Percentiles rank a stretch among this genome's conserved stretches.
phyloP scores from a whole-genome alignment of 2,113 vertebrate species.

The Oxyruncus cristatus region DNA sequence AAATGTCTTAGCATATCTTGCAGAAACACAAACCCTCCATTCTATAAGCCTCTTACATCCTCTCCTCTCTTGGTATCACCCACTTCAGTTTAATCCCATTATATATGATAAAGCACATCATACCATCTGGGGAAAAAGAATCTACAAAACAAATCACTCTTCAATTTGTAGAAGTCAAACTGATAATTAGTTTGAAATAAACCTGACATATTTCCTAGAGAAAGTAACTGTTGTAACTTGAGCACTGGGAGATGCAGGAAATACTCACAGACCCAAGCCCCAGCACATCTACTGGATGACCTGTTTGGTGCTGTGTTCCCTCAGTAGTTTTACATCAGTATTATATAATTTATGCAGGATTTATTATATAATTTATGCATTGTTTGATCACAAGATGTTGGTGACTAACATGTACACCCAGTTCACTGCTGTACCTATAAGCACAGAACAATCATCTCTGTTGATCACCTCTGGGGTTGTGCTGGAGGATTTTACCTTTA shows the following conservation, averaged over 20 bases:
- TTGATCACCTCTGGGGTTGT: background rate
- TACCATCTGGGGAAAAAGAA: background rate
- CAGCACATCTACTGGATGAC: background rate
- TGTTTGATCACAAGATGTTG: background rate
- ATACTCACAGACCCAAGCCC: background rate
- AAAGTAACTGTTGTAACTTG: background rate
- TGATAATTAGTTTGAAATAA: background rate
- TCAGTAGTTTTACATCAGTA: background rate
- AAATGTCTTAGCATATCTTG: background rate
- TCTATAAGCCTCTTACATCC: background rate
- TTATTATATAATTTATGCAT: background rate
- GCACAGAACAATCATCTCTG: accelerated
- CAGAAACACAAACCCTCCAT: background rate
- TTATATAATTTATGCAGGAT: background rate
- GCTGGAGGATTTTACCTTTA: background rate
- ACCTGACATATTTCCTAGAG: background rate
- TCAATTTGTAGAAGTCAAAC: background rate
- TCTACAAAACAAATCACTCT: background rate
- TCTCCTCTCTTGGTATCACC: background rate
- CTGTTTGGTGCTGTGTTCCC: background rate
- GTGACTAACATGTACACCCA: background rate
- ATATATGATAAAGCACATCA: background rate
- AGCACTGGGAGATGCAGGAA: background rate
- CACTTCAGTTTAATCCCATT: background rate
- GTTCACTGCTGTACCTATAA: background rate